These are phyloP conservation scores for Petrosia ficiformis DNA, from an alignment of 37 sponge, comb jelly and placozoan species.

Conservation along the genomic window DNA sequence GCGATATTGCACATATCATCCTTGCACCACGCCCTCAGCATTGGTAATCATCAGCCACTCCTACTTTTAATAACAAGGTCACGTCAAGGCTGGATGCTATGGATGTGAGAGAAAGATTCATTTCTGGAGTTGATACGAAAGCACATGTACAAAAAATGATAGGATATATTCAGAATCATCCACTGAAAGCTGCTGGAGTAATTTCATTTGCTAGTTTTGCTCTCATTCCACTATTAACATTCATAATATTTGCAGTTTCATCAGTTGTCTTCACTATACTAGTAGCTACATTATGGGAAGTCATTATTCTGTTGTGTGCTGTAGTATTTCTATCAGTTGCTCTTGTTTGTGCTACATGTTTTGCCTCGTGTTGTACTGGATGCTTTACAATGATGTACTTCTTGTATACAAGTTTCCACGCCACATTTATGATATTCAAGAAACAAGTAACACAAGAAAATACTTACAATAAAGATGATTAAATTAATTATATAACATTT, in stretches of 20 bases:
- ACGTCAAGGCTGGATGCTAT: too few relatives aligned
- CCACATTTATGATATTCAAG: too few relatives aligned
- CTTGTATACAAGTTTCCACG: too few relatives aligned
- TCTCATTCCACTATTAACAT: constrained; percentile 32
- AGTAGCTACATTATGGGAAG: constrained; percentile 40
- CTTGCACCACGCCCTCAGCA: too few relatives aligned
- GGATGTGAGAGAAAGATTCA: too few relatives aligned
- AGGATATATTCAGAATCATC: constrained; percentile 22
- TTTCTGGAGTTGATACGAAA: not conserved
- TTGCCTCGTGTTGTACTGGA: constrained; percentile 19
- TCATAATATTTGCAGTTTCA: constrained; percentile 31
- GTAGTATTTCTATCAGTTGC: constrained; percentile 28
- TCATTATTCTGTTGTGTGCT: constrained; percentile 27
- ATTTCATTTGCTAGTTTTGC: constrained; percentile 14
- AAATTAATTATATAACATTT: too few relatives aligned
- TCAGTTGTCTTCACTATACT: constrained; percentile 35
- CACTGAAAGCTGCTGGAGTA: constrained; percentile 33
- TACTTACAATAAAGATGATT: too few relatives aligned
- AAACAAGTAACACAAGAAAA: too few relatives aligned
- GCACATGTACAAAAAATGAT: not conserved
- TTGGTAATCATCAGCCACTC: too few relatives aligned
- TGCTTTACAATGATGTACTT: not conserved
- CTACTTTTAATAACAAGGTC: too few relatives aligned
- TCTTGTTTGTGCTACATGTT: constrained; percentile 29
- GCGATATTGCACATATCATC: too few relatives aligned